Base-by-base conservation (phyloP, 2,888 invertebrate species). In the Megaustenia siamemsis region DNA sequence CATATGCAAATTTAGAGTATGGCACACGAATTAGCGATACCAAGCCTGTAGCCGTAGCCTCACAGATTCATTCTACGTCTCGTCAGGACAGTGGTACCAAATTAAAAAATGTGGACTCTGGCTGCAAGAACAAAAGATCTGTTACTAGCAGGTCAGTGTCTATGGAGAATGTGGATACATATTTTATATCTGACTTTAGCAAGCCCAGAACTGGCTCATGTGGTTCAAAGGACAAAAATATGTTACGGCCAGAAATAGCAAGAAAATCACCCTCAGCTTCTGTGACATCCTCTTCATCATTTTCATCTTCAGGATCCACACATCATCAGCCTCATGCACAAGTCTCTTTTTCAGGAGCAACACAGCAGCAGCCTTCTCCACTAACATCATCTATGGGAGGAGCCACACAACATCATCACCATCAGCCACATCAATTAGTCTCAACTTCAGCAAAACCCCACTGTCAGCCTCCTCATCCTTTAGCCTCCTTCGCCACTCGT, bases 151-250 rank as follows among this genome's bases (percentile, higher is more conserved):
- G 73, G 35, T 66, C 79, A 6, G 12, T 43, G 15, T 79, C 79
- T 4, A 32, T 76, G 35, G 86, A 87, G 38, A 84, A 87, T 66
- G 82, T 83, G 40, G 86, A 86, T 63, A 73, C 84, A 18, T 86
- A 87, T 69, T 76, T 84, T n/a, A 63, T 83, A 56, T 86, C 77
- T 45, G 86, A 87, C 21, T 84, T 85, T n/a, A 79, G 53, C 35
- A 79, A 79, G 35, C 79, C 69, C 21, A 66, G 82, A 35, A 82
- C 82, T 43, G 85, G 82, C 18, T 86, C 86, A 28, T 28, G 40
- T 18, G 79, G 83, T 38, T 71, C 86, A 66, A 82, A 66, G 56
- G 82, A 86, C 53, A 85, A 85, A 53, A 81, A 73, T 35, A 73
- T 80, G 43, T 69, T 32, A 32, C 80, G 77, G 32, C 83, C 78